Evolutionary conservation across 2,113 vertebrate species (phyloP), one percentile per base, ranked within the genome.

Genomic region (Passer domesticus): DNA sequence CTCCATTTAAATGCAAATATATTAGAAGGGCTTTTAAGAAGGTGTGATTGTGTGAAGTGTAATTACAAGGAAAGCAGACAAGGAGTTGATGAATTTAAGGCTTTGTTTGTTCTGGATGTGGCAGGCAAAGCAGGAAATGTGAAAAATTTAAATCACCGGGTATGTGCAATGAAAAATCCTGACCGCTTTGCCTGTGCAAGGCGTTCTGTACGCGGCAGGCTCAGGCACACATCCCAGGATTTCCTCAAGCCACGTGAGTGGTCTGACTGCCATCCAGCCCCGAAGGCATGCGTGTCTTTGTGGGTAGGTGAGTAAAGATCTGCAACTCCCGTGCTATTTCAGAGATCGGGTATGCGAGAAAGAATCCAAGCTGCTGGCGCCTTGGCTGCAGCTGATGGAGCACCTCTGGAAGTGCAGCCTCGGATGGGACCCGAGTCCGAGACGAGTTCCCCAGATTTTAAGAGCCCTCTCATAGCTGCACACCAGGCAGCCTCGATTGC

Each of bases 61-160:
- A 95, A 95, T 96, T 94, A 94, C 90, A 93, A 83, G 89, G 75
- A 81, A 11, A 91, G 80, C 63, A 95, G 92, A 83, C 73, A n/a
- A 79, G 83, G 84, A 19, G 24, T 7, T 53, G 68, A 94, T 86
- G 84, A 94, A 93, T 92, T 90, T 87, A 92, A 89, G 80, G 73
- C 60, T 84, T 60, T 86, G 60, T 89, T 95, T 96, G 77, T 92
- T 74, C 83, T 91, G 83, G 69, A 80, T 50, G 69, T 41, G 55
- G 55, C 47, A 85, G 87, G 83, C 73, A 74, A 83, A 82, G 80
- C 47, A 95, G 93, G 89, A 95, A 92, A 88, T 50, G 70, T 69
- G 78, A 93, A 88, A 87, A 77, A 90, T 87, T 49, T 83, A 91
- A 95, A 96, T 92, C 72, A 93, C 39, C 43, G 19, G 79, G 75